These are phyloP conservation scores for Saccopteryx leptura DNA, from an alignment of 2,113 vertebrate genomes.

Conservation along the genomic window DNA sequence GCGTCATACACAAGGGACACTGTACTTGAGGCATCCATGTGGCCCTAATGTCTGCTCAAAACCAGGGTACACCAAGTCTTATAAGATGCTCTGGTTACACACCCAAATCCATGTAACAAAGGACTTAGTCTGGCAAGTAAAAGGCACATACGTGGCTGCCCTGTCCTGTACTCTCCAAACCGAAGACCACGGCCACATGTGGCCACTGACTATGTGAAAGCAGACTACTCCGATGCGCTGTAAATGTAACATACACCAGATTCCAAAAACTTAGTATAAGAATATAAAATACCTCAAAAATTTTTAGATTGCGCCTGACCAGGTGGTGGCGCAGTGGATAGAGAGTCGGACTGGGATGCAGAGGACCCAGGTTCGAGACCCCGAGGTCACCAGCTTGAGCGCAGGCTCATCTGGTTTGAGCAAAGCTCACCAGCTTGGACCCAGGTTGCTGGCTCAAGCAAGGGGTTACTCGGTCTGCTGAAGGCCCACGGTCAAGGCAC, in stretches of 20 bases:
- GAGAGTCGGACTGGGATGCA: no score
- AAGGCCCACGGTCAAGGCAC: no score
- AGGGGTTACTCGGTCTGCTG: no score
- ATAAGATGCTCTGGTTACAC: accelerated
- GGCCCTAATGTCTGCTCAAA: neutral
- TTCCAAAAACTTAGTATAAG: accelerated
- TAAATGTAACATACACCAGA: accelerated
- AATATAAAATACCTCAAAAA: neutral
- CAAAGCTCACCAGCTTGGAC: no score
- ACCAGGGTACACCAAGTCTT: neutral
- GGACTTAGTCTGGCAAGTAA: accelerated
- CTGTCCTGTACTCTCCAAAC: neutral
- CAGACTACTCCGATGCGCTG: neutral
- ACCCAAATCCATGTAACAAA: accelerated
- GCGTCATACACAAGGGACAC: no score
- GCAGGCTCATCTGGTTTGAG: no score
- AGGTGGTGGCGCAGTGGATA: no score
- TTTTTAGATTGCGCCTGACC: neutral
- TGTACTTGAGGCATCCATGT: accelerated
- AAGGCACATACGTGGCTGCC: accelerated
- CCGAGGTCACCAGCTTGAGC: no score
- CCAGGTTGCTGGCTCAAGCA: no score
- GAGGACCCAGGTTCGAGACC: no score
- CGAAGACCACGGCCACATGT: neutral
- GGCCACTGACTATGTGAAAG: accelerated